Percentiles rank a stretch among this genome's conserved stretches.
phyloP scores from a whole-genome alignment of 2,888 invertebrate genomes.

The Dastarcus helophoroides region DNA sequence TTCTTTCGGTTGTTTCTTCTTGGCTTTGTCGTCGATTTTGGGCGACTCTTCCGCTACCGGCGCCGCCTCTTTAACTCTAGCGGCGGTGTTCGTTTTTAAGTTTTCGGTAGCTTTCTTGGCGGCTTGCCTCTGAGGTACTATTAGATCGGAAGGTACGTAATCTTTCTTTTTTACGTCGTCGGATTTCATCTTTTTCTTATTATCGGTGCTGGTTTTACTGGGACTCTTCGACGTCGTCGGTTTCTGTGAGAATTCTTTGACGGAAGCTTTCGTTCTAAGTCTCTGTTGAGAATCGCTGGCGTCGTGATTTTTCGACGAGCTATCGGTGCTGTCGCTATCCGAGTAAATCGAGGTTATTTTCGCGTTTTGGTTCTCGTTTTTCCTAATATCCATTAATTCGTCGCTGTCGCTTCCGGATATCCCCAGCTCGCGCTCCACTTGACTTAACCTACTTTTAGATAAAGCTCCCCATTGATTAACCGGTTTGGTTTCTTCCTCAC shows the following conservation, averaged over 20 bases:
- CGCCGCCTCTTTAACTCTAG: constrained; percentile 30
- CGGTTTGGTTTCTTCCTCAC: constrained; percentile 46
- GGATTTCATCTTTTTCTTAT: constrained; percentile 20
- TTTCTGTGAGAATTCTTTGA: constrained; percentile 64
- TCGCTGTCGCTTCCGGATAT: constrained; percentile 68
- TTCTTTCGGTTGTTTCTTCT: constrained; percentile 25
- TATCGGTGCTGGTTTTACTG: constrained; percentile 27
- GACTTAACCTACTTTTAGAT: constrained; percentile 44
- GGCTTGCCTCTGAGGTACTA: constrained; percentile 82
- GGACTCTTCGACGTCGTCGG: constrained; percentile 27
- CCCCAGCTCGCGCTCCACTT: constrained; percentile 64
- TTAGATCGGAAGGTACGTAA: constrained; percentile 61
- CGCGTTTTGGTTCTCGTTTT: constrained; percentile 33
- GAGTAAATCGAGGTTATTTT: constrained; percentile 56
- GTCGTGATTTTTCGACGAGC: constrained; percentile 46
- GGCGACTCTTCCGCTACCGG: constrained; percentile 15
- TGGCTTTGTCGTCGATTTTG: constrained; percentile 21
- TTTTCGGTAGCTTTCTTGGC: constrained; percentile 86
- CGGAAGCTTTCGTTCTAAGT: constrained; percentile 71
- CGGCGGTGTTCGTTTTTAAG: constrained; percentile 56
- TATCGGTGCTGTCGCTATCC: constrained; percentile 47
- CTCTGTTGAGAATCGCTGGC: constrained; percentile 57
- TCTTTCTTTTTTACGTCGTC: constrained; percentile 35
- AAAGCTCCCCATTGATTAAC: constrained; percentile 36
- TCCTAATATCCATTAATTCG: constrained; percentile 53